Evolutionary conservation across 2,113 vertebrate species (phyloP).

Genomic region (Rhinogobius similis): DNA sequence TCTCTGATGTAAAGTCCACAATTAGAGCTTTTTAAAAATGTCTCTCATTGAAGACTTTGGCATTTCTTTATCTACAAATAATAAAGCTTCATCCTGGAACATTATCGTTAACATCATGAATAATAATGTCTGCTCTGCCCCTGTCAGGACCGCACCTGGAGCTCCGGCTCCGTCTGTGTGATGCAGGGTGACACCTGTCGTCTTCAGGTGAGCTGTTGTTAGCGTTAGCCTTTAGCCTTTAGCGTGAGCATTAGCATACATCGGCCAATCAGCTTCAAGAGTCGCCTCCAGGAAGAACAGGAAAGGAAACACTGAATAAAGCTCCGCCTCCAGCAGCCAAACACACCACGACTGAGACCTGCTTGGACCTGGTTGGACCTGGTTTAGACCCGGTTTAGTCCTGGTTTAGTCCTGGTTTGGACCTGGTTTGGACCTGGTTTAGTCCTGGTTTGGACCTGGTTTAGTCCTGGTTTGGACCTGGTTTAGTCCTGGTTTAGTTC

Average conservation of each 20-base stretch:
- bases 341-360: no score
- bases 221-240: background rate
- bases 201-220: no score
- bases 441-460: background rate
- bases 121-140: no score
- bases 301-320: background rate
- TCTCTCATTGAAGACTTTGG: no score
- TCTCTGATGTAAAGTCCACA: no score
- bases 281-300: background rate
- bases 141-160: no score
- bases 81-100: no score
- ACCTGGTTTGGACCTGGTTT: background rate
- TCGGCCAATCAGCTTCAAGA: background rate
- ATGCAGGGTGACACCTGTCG: background rate
- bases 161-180: no score
- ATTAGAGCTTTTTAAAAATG: no score
- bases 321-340: background rate
- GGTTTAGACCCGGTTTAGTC: background rate
- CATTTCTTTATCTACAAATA: no score
- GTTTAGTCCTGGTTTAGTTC: background rate
- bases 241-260: background rate
- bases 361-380: no score
- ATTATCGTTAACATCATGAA: no score
- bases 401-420: background rate
- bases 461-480: background rate